Percentiles rank a stretch among this genome's conserved stretches.
Conservation (phyloP, 2,888 invertebrate genomes). For the Cactoblastis cactorum region DNA sequence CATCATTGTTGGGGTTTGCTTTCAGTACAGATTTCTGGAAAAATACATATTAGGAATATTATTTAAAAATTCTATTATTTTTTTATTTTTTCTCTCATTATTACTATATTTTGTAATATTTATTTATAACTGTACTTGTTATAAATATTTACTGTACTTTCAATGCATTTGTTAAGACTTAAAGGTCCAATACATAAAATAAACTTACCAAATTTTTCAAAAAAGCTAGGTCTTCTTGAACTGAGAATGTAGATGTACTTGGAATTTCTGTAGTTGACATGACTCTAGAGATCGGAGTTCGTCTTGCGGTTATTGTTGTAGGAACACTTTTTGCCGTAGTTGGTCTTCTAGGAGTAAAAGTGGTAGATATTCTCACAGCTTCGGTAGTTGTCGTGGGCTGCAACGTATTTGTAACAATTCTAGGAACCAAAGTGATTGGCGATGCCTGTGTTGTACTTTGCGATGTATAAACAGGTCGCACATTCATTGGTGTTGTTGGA, state of each 20-base stretch:
- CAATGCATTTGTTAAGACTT: too few relatives aligned
- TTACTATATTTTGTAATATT: too few relatives aligned
- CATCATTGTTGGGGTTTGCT: conserved; percentile 53
- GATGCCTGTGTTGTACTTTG: conserved; percentile 40
- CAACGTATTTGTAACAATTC: conserved; percentile 52
- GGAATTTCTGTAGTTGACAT: conserved; percentile 62
- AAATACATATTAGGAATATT: neutral
- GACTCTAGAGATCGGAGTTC: conserved; percentile 36
- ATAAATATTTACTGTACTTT: too few relatives aligned
- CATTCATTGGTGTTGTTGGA: conserved; percentile 57
- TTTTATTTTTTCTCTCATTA: too few relatives aligned
- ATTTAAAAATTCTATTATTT: neutral
- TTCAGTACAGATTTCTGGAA: conserved; percentile 71
- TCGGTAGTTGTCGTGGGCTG: conserved; percentile 45
- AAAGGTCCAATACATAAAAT: too few relatives aligned
- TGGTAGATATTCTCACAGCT: conserved; percentile 62
- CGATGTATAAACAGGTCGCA: conserved; percentile 55
- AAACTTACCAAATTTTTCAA: conserved; percentile 79
- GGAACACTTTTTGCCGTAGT: conserved; percentile 38
- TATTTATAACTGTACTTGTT: too few relatives aligned
- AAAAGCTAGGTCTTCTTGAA: conserved; percentile 79
- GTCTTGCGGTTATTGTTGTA: conserved; percentile 36
- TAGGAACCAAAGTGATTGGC: conserved; percentile 44
- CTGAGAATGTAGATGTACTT: conserved; percentile 69
- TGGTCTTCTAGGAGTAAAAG: conserved; percentile 49